phyloP scores from a whole-genome alignment of 1,140 invertebrate species.

The Solenopsis fugax region DNA sequence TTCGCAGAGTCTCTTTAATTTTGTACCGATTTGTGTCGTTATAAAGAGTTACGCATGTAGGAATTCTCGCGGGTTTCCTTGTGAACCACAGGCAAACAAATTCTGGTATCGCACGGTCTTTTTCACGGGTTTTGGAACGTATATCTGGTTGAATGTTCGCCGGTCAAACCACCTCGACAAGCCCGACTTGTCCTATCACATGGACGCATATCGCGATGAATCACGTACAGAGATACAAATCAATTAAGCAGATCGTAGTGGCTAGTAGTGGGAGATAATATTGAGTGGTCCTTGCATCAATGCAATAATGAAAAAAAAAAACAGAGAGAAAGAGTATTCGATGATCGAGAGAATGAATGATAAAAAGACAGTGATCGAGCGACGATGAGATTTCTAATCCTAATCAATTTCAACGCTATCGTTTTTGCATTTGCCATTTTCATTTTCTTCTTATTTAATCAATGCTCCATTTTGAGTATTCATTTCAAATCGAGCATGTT shows the following conservation, averaged over 20 bases:
- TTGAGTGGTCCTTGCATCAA: conserved; percentile 87
- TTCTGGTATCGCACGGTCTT: background rate
- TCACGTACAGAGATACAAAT: conserved; percentile 83
- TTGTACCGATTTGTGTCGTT: conserved; percentile 9
- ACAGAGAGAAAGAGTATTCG: conserved; percentile 69
- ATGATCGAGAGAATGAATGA: conserved; percentile 73
- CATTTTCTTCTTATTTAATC: conserved; percentile 57
- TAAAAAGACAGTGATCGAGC: conserved; percentile 61
- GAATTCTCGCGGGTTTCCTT: background rate
- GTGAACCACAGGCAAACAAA: background rate
- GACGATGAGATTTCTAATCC: conserved; percentile 33
- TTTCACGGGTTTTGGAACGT: background rate
- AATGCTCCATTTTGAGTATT: background rate
- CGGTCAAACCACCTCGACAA: conserved; percentile 5
- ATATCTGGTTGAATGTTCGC: conserved; percentile 3
- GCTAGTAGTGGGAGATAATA: conserved; percentile 86
- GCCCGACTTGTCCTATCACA: conserved; percentile 13
- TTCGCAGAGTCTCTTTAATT: background rate
- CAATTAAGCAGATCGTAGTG: conserved; percentile 84
- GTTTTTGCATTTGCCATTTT: conserved; percentile 29
- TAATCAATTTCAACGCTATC: conserved; percentile 31
- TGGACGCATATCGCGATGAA: conserved; percentile 63
- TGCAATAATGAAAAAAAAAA: conserved; percentile 84
- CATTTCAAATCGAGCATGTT: conserved; percentile 19
- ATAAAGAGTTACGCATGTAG: background rate